Percentiles rank a stretch among this genome's conserved stretches.
These are phyloP conservation scores for Oxytorus armatus DNA, from an alignment of 2,888 invertebrate genomes.

Conservation along the genomic window DNA sequence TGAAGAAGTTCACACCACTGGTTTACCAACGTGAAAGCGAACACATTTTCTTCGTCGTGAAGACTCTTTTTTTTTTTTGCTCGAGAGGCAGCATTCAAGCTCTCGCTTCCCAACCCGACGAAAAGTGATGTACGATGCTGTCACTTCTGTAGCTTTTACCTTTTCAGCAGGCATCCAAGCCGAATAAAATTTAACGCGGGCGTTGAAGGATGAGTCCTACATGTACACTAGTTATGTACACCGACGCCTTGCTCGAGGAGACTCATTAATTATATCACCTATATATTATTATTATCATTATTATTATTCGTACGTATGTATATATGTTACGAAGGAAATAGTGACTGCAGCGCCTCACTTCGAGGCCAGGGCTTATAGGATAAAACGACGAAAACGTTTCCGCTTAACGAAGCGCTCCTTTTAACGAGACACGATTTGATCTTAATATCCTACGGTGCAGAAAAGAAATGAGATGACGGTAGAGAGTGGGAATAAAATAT, in stretches of 20 bases:
- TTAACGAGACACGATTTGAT: conserved; percentile 64
- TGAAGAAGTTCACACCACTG: conserved; percentile 59
- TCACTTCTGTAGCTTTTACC: conserved; percentile 49
- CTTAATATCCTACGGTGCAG: conserved; percentile 40
- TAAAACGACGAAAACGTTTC: conserved; percentile 60
- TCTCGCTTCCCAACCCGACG: neutral
- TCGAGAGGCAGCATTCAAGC: conserved; percentile 14
- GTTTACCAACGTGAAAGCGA: conserved; percentile 52
- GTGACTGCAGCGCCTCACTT: conserved; percentile 33
- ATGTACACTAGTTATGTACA: conserved; percentile 19
- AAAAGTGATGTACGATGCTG: conserved; percentile 37
- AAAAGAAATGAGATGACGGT: conserved; percentile 22
- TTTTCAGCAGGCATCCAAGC: conserved; percentile 57
- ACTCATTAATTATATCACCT: conserved; percentile 60
- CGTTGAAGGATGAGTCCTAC: conserved; percentile 49
- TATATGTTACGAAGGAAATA: conserved; percentile 18
- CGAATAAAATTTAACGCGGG: conserved; percentile 60
- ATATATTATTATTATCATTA: too few species aligned
- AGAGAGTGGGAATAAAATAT: conserved; percentile 38
- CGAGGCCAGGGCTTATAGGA: conserved; percentile 18
- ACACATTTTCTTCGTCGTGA: conserved; percentile 31
- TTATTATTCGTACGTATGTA: neutral
- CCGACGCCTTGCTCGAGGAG: conserved; percentile 42
- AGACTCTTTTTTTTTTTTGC: too few species aligned
- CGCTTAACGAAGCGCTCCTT: conserved; percentile 62